Percentiles rank a stretch among this genome's conserved stretches.
Evolutionary conservation across 2,888 invertebrate species (phyloP).

Genomic region (Julus scanicus): DNA sequence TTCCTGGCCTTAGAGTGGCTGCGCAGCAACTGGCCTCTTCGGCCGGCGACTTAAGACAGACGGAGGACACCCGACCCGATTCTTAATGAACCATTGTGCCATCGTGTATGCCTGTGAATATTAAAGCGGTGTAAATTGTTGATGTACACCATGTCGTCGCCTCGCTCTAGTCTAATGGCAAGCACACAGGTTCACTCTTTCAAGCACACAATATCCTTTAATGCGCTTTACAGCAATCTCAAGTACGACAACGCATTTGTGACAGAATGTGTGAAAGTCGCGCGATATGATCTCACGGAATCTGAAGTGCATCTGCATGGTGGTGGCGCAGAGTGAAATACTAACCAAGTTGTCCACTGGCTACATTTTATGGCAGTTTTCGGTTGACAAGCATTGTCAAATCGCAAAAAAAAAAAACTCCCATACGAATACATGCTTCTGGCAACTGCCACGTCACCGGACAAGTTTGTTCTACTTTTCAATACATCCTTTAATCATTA

Average conservation of each 20-base stretch:
- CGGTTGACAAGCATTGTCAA: neutral
- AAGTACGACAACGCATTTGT: slow-evolving; percentile 22
- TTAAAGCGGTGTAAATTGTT: neutral
- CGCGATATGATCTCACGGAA: neutral
- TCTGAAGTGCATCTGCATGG: neutral
- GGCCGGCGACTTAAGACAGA: neutral
- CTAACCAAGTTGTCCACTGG: neutral
- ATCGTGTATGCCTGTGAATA: neutral
- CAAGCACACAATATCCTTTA: neutral
- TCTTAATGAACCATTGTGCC: neutral
- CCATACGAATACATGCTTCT: neutral
- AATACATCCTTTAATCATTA: neutral
- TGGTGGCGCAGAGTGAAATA: neutral
- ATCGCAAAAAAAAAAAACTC: too few species aligned
- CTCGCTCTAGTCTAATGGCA: slow-evolving; percentile 1
- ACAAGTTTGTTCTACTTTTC: too few species aligned
- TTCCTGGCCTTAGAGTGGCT: neutral
- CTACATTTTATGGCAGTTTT: neutral
- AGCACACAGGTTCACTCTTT: neutral
- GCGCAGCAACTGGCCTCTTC: neutral
- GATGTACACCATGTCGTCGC: neutral
- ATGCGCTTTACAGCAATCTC: slow-evolving; percentile 30
- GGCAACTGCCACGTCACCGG: neutral
- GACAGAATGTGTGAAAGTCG: slow-evolving; percentile 23
- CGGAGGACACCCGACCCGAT: neutral